These are phyloP conservation scores for Acanthoscelides obtectus DNA, from an alignment of 2,888 invertebrate genomes.

Conservation along the genomic window DNA sequence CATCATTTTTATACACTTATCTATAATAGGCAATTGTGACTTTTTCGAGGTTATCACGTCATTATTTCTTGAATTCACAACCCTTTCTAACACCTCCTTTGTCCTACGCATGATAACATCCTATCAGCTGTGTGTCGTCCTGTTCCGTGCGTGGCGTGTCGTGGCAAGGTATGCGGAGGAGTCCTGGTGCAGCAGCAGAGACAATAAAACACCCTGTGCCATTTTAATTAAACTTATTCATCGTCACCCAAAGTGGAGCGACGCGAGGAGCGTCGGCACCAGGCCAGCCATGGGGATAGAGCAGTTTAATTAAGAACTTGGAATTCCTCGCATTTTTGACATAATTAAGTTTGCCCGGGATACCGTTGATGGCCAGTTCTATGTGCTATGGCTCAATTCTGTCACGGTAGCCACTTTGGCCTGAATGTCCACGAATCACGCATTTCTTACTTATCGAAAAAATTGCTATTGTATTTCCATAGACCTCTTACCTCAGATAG, in stretches of 20 bases:
- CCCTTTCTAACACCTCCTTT: neutral
- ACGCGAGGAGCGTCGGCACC: slow-evolving; percentile 20
- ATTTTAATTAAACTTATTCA: slow-evolving; percentile 51
- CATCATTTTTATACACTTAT: no score
- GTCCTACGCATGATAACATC: neutral
- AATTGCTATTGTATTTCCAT: no score
- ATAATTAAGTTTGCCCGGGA: slow-evolving; percentile 46
- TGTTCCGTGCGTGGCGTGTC: neutral
- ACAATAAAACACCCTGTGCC: slow-evolving; percentile 44
- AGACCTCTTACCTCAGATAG: no score
- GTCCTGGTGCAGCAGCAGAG: slow-evolving; percentile 7
- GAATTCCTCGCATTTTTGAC: slow-evolving; percentile 49
- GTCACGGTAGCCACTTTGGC: neutral
- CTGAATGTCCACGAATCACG: neutral
- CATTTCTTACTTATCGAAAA: no score
- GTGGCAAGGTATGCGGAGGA: neutral
- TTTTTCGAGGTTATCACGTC: no score
- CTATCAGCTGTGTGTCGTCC: neutral
- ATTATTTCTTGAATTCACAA: no score
- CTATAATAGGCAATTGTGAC: no score
- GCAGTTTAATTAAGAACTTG: slow-evolving; percentile 47
- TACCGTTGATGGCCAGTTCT: slow-evolving; percentile 25
- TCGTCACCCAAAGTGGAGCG: slow-evolving; percentile 46
- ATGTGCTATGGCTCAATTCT: slow-evolving; percentile 45
- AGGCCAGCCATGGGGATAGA: neutral